Evolutionary conservation across 1,140 invertebrate species (phyloP).

Genomic region (Drosophila carrolli): DNA sequence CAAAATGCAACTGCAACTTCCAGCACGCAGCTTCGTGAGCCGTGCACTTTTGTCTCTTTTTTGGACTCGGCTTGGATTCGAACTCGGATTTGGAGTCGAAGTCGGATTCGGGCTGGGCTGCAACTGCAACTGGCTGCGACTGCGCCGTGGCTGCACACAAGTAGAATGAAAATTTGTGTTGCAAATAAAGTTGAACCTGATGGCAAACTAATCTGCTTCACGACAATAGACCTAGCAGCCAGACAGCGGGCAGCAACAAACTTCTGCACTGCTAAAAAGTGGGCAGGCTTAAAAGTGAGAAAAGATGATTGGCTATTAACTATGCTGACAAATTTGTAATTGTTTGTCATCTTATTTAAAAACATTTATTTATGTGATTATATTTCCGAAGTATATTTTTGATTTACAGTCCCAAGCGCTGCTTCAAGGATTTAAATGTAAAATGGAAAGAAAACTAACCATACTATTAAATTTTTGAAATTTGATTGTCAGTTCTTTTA

Average conservation of each 20-base stretch:
- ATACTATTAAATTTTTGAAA: no score
- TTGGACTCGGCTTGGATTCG: slow-evolving; percentile 21
- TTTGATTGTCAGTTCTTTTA: no score
- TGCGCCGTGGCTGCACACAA: slow-evolving; percentile 63
- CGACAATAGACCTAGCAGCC: slow-evolving; percentile 73
- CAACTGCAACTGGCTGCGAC: slow-evolving; percentile 37
- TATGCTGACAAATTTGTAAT: no score
- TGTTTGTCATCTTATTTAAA: no score
- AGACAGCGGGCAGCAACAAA: slow-evolving; percentile 52
- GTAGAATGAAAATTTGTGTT: slow-evolving; percentile 82
- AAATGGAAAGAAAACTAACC: neutral
- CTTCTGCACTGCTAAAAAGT: slow-evolving; percentile 18
- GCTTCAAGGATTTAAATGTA: no score
- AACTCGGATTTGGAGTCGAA: slow-evolving; percentile 9
- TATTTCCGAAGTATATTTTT: no score
- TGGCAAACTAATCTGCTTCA: slow-evolving; percentile 83
- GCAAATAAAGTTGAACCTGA: slow-evolving; percentile 83
- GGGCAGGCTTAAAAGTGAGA: neutral
- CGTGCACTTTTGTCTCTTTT: slow-evolving; percentile 44
- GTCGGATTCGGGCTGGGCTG: slow-evolving; percentile 19
- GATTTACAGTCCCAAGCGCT: no score
- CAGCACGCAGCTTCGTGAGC: slow-evolving; percentile 75
- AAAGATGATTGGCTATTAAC: no score
- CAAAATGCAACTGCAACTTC: slow-evolving; percentile 46
- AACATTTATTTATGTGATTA: no score